These are phyloP conservation scores for Girardia tigrina DNA, from an alignment of 2,888 invertebrate species.

Conservation along the genomic window DNA sequence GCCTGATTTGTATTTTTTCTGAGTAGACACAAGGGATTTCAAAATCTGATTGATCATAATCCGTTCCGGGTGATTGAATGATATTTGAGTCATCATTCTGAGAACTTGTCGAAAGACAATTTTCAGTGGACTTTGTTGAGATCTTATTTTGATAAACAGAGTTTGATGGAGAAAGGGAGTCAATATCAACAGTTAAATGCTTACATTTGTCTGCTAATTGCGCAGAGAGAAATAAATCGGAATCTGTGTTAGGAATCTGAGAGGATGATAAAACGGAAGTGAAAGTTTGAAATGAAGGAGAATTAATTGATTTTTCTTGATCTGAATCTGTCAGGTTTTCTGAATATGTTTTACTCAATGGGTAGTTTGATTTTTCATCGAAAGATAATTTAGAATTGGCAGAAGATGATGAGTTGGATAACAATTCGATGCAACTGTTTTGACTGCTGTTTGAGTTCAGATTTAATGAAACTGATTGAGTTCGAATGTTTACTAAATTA, in stretches of 20 bases:
- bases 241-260: background rate
- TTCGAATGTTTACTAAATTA: background rate
- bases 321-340: background rate
- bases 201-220: background rate
- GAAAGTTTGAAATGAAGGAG: background rate
- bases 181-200: slow-evolving; percentile 10
- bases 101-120: background rate
- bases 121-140: background rate
- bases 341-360: background rate
- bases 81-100: slow-evolving; percentile 19
- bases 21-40: slow-evolving; percentile 9
- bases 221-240: background rate
- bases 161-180: background rate
- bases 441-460: background rate
- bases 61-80: background rate
- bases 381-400: slow-evolving; percentile 13
- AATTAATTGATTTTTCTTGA: slow-evolving; percentile 1
- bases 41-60: slow-evolving; percentile 8
- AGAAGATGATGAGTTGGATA: background rate
- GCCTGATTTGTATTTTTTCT: background rate
- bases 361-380: background rate
- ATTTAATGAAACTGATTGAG: background rate
- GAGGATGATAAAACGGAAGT: background rate
- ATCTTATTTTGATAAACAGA: background rate
- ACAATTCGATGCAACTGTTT: background rate